phyloP scores from a whole-genome alignment of 2,113 vertebrate species.

The Peromyscus polionotus region DNA sequence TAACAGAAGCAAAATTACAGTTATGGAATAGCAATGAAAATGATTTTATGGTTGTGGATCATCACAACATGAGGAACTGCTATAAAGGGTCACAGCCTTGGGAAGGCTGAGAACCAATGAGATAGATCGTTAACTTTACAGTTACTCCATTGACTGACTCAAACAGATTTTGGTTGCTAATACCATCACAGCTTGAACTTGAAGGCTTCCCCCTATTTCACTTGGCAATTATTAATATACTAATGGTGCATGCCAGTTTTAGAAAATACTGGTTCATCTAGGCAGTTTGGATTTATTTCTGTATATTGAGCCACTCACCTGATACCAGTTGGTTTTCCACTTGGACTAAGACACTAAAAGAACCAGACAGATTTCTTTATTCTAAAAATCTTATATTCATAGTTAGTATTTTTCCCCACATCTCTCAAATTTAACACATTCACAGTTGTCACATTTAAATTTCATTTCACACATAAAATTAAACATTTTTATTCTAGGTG shows the following conservation, averaged over 20 bases:
- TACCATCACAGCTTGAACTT: background rate
- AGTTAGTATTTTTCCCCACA: background rate
- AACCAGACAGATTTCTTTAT: background rate
- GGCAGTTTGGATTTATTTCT: background rate
- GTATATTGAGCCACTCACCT: background rate
- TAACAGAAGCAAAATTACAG: background rate
- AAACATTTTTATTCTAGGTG: constrained; percentile 39
- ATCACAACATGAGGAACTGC: background rate
- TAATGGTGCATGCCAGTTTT: background rate
- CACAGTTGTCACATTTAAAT: constrained; percentile 33
- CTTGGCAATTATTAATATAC: background rate
- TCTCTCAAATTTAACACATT: constrained; percentile 16
- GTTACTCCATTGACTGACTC: background rate
- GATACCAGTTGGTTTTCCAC: background rate
- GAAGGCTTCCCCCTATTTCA: background rate
- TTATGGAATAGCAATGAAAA: background rate
- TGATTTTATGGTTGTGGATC: background rate
- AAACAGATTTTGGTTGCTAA: background rate
- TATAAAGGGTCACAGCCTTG: background rate
- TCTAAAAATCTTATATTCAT: background rate
- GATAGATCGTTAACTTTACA: background rate
- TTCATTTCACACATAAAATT: background rate
- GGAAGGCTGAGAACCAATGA: background rate
- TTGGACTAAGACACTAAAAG: background rate
- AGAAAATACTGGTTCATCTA: background rate